Evolutionary conservation across 2,113 vertebrate genomes (phyloP), one percentile per base, ranked within the genome.

Genomic region (Ellobius talpinus): DNA sequence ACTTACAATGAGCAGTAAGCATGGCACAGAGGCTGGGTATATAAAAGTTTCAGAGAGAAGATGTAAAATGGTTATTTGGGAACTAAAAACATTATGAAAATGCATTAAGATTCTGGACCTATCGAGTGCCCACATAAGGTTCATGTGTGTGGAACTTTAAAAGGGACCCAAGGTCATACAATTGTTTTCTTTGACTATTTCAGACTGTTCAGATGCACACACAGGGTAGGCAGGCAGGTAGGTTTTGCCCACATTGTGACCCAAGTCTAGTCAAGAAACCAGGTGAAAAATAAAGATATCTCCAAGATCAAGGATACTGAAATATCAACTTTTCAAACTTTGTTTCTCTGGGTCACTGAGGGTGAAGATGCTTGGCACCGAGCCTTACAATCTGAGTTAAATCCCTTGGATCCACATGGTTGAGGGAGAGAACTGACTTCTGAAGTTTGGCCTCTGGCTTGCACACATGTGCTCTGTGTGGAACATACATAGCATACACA

Each of bases 191-290:
- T 7, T n/a, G 23, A 24, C 5, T 36, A 55, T 78, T 91, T 93
- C 47, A 78, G n/a, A 1, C 12, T 90, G 10, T 16, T 89, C 61
- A 96, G 68, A 84, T 68, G 29, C 10, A 4, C 2, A 9, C 1
- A n/a, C 7, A 79, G 74, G 13, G 21, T 63, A 66, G 89, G 31
- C 16, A 96, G 29, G 78, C 33, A 36, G 8, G 29, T 36, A n/a
- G 31, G 17, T 86, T 91, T 93, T 87, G 68, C 14, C n/a, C 52
- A 92, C 47, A 10, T 50, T 39, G 65, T 93, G 52, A 91, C 24
- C 90, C 93, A 96, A 90, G 36, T 87, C 11, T 42, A 87, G 16
- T 26, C 89, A 66, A 55, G 63, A 92, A 93, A 84, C 73, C 26
- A 76, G 24, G 39, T 26, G 24, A 19, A 95, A 58, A 92, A 74